Evolutionary conservation across 2,113 vertebrate species (phyloP).

Genomic region (Chiloscyllium plagiosum): DNA sequence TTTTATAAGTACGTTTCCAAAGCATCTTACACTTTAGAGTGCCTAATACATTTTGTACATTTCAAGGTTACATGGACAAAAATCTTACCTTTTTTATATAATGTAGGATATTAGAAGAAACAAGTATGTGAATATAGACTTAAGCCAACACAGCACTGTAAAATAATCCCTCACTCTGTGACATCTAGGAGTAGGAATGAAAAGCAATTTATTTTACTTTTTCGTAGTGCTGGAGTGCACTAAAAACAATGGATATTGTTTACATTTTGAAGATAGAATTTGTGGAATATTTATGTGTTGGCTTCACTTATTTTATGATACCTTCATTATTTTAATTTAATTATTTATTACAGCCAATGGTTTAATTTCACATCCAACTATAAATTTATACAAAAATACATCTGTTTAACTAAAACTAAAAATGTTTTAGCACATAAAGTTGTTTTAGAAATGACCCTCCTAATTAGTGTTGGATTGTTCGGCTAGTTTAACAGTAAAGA

Average conservation of each 20-base stretch:
- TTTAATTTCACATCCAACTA: background rate
- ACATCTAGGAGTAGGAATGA: background rate
- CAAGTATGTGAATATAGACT: too few species aligned
- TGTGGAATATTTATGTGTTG: background rate
- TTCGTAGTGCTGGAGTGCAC: background rate
- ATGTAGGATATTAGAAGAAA: background rate
- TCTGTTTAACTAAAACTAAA: too few species aligned
- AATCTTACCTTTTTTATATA: background rate
- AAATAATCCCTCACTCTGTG: background rate
- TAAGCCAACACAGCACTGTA: background rate
- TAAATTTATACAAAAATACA: background rate
- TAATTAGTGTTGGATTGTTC: background rate
- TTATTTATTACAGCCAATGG: background rate
- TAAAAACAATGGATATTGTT: background rate
- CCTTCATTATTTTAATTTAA: background rate
- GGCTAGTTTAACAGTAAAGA: background rate
- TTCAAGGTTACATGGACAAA: background rate
- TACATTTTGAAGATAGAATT: background rate
- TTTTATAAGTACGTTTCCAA: background rate
- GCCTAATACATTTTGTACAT: background rate
- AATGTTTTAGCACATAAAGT: background rate
- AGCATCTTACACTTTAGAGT: background rate
- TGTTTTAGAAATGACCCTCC: background rate
- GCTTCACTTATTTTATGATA: background rate
- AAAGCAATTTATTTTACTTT: background rate